Base-by-base conservation (phyloP, 1,140 invertebrate species). In the Drosophila sucinea region DNA sequence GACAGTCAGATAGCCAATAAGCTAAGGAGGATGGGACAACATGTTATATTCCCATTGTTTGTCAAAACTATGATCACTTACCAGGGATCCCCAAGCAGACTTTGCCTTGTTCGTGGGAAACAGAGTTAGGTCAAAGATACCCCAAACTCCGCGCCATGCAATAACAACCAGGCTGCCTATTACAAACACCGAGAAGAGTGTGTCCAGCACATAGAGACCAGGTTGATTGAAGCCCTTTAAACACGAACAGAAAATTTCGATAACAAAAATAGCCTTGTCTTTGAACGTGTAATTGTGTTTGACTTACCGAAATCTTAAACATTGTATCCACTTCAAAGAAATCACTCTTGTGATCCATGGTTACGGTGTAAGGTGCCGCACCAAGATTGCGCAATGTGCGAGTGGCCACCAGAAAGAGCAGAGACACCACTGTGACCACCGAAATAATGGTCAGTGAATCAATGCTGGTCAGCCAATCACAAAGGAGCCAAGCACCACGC, bases 131-230 rank as follows among this genome's bases (percentile, higher is more conserved):
- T 98, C 97, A 54, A 97, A 93, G 47, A 97, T 92, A 5, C 94
- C 94, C 96, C 97, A 98, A 25, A 95, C 93, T 33, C 97, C 97
- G 82, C 97, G 93, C 97, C 97, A 98, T 8, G 97, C 96, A 85
- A 97, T 96, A 1, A 97, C 96, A 29, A 97, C 96, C 63, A 98
- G 93, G 0, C 95, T 96, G 1, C 97, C 96, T 56, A 97, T 95
- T 27, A 98, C 94, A 47, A 95, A 94, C 38, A 98, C 96, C 23
- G 96, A 97, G 92, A 97, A 97, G 51, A 97, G 92, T 87, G 96
- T 97, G 93, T 98, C 97, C 87, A 97, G 90, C 58, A 97, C 94
- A 93, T 97, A 97, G 35, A 96, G 92, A 32, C 94, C 94, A 75
- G 94, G 94, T 92, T 96, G 94, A 92, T 94, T 93, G 80, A 94